phyloP scores from a whole-genome alignment of 2,888 invertebrate species.

The Phymatocera aterrima region DNA sequence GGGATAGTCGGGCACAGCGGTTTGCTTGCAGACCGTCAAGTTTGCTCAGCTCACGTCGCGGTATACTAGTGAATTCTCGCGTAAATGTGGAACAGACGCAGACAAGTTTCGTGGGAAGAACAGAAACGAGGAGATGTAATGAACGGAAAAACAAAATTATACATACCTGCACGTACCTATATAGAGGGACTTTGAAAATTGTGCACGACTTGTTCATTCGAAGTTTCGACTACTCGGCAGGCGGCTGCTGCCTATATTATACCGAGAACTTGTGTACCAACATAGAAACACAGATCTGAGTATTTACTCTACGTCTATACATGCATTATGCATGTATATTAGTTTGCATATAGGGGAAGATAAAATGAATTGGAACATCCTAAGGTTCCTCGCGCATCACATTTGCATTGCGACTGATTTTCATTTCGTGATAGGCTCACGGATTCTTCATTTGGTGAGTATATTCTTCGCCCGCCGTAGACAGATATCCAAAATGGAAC shows the following conservation, averaged over 20 bases:
- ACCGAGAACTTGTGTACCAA: slow-evolving; percentile 9
- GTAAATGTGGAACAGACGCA: not conserved
- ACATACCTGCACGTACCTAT: not conserved
- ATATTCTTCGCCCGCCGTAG: not conserved
- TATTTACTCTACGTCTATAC: not conserved
- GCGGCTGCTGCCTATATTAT: not conserved
- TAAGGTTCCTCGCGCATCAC: not conserved
- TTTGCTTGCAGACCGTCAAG: not conserved
- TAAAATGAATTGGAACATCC: not conserved
- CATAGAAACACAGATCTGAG: not conserved
- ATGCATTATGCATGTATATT: not conserved
- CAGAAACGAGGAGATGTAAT: not conserved
- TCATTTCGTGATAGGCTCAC: not conserved
- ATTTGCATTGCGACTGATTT: not conserved
- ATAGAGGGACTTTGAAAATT: not conserved
- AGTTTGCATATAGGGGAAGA: not conserved
- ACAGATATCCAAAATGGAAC: not conserved
- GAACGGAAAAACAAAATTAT: not conserved
- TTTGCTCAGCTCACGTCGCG: not conserved
- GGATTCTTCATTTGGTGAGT: not conserved
- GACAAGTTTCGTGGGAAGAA: not conserved
- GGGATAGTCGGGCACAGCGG: not conserved
- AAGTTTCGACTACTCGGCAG: not conserved
- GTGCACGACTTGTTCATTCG: not conserved
- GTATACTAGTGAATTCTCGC: not conserved